Base-by-base conservation (phyloP, 2,113 vertebrate genomes). In the Psettodes erumei region DNA sequence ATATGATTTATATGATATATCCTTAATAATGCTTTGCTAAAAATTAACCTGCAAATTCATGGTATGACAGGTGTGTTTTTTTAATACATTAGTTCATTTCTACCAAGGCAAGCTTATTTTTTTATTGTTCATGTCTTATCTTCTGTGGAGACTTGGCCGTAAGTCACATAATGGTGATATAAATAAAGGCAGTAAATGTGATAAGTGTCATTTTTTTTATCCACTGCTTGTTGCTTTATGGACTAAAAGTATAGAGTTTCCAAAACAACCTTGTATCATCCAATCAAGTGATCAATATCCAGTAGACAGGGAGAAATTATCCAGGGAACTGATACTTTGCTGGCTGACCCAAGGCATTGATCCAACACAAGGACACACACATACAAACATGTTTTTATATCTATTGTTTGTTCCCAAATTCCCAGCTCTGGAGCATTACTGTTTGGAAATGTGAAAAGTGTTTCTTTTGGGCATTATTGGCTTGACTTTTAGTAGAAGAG, bases 161-260 rank as follows among this genome's bases (percentile, higher is more conserved):
- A n/a, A 5, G 12, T 64, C 12, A n/a, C 35, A 15, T 43, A 43
- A 51, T 64, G 33, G 1, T 11, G 13, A 27, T 42, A 45, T 69
- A 38, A 33, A 18, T 53, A 28, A 77, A 58, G 6, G 8, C 38
- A 66, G 43, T 35, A 83, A 84, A 85, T 81, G 27, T 28, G 69
- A 83, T 82, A 78, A 71, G 43, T 8, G 28, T 73, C 65, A 3
- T 58, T 79, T 82, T 75, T 82, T 48, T 50, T 47, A 81, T 50
- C 33, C 43, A 37, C 54, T 15, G 9, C 40, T 43, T 35, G n/a
- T 45, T 45, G 42, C 27, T 32, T 48, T 71, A 58, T 51, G 23
- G 43, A 61, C 60, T 23, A 9, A 79, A 71, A 71, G 82, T 79
- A 15, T 89, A 74, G 62, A 45, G 75, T 90, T 90, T 88, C 86